Evolutionary conservation across 2,113 vertebrate species (phyloP).

Genomic region (Polypterus senegalus): DNA sequence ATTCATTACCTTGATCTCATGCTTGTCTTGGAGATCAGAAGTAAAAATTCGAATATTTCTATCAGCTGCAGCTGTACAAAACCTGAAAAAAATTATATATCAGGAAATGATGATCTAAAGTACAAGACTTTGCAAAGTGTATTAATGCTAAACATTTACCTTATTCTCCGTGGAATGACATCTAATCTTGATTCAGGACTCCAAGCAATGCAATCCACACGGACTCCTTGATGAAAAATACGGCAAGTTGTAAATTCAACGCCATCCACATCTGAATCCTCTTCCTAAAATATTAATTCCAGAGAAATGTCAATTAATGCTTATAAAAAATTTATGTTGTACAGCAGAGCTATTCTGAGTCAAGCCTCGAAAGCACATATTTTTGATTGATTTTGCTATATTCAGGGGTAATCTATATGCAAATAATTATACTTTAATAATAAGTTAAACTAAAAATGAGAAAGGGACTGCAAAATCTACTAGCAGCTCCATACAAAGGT

Average conservation of each 20-base stretch:
- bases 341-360: no score
- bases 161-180: slow-evolving; percentile 62
- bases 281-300: slow-evolving; percentile 56
- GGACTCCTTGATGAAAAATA: slow-evolving; percentile 70
- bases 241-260: slow-evolving; percentile 72
- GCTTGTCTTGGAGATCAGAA: slow-evolving; percentile 76
- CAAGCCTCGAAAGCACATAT: no score
- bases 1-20: slow-evolving; percentile 77
- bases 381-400: no score
- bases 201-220: slow-evolving; percentile 81
- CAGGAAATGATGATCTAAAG: slow-evolving; percentile 6
- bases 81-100: slow-evolving; percentile 39
- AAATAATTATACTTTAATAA: no score
- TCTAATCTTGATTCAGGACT: slow-evolving; percentile 84
- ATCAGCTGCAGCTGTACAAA: slow-evolving; percentile 84
- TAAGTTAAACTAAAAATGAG: no score
- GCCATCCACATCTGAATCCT: slow-evolving; percentile 72
- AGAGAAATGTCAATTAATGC: neutral
- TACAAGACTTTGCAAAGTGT: neutral
- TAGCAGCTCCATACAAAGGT: no score
- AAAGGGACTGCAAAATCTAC: no score
- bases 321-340: no score
- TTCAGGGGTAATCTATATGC: no score
- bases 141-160: slow-evolving; percentile 39
- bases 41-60: slow-evolving; percentile 75